These are phyloP conservation scores for Papilio dardanus DNA, from an alignment of 1,140 invertebrate genomes.

Conservation along the genomic window DNA sequence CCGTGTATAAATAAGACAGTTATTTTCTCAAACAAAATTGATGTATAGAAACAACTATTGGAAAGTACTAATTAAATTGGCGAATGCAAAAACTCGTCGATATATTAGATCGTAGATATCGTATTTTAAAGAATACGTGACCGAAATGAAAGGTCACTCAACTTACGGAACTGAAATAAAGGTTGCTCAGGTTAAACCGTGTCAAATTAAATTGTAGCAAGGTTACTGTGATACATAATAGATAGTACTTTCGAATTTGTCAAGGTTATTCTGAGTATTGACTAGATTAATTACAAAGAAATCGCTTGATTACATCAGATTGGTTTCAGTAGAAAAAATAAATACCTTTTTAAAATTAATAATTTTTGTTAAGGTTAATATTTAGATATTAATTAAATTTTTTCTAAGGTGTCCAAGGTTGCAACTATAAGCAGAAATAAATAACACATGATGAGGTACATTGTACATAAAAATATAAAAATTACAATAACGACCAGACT, in stretches of 20 bases:
- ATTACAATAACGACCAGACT: too few relatives aligned
- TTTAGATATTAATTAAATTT: too few relatives aligned
- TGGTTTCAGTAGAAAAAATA: background rate
- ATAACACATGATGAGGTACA: too few relatives aligned
- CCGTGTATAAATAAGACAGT: background rate
- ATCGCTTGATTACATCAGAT: background rate
- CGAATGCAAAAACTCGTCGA: background rate
- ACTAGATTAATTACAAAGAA: conserved; percentile 8
- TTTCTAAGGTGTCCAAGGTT: too few relatives aligned
- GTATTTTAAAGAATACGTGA: background rate
- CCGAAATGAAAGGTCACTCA: background rate
- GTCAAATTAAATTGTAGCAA: conserved; percentile 20
- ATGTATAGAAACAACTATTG: background rate
- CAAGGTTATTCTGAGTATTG: background rate
- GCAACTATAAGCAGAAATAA: too few relatives aligned
- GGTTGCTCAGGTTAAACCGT: conserved; percentile 7
- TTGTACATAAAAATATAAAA: too few relatives aligned
- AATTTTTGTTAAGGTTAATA: too few relatives aligned
- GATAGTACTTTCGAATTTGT: conserved; percentile 3
- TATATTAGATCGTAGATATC: background rate
- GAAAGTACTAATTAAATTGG: background rate
- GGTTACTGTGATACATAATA: conserved; percentile 4
- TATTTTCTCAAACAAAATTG: background rate
- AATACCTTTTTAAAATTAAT: too few relatives aligned
- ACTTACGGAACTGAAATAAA: conserved; percentile 9